A percentile compares a stretch with the other conserved stretches of the same genome.
Conservation (phyloP, 2,113 vertebrate species). For the Eretmochelys imbricata region DNA sequence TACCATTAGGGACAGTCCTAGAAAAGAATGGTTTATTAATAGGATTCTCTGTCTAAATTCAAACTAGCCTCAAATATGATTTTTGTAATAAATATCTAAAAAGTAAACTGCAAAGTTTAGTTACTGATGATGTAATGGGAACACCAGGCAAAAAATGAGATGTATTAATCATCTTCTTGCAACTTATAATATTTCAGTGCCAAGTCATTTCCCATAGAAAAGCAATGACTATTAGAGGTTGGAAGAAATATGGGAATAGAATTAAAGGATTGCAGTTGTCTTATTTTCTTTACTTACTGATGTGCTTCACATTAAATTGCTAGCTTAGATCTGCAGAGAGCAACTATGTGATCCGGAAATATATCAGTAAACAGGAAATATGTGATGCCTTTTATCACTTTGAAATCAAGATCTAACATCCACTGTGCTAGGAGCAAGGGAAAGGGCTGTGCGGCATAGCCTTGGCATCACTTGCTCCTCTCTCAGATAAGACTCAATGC, state of each 20-base stretch:
- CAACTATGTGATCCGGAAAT: not conserved
- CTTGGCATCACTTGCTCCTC: not conserved
- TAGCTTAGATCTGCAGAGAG: conserved; percentile 10
- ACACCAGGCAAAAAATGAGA: conserved; percentile 32
- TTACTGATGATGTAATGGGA: conserved; percentile 17
- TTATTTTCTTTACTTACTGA: not conserved
- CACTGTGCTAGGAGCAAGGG: not conserved
- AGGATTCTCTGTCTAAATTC: not conserved
- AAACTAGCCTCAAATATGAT: not conserved
- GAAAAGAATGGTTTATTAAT: not conserved
- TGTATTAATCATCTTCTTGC: conserved; percentile 45
- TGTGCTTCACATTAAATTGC: not conserved
- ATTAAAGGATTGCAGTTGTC: not conserved
- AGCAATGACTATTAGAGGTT: conserved; percentile 12
- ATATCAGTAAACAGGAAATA: not conserved
- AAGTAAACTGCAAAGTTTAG: conserved; percentile 26
- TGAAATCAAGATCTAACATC: not conserved
- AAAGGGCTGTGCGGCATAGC: accelerated
- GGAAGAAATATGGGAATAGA: not conserved
- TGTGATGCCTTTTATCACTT: not conserved
- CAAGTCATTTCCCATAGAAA: conserved; percentile 42
- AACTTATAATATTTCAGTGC: conserved; percentile 49
- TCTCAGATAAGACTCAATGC: not conserved
- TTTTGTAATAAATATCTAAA: conserved; percentile 10
- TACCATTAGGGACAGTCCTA: not conserved